Evolutionary conservation across 2,888 invertebrate genomes (phyloP).

Genomic region (Sinohyriopsis cumingii): DNA sequence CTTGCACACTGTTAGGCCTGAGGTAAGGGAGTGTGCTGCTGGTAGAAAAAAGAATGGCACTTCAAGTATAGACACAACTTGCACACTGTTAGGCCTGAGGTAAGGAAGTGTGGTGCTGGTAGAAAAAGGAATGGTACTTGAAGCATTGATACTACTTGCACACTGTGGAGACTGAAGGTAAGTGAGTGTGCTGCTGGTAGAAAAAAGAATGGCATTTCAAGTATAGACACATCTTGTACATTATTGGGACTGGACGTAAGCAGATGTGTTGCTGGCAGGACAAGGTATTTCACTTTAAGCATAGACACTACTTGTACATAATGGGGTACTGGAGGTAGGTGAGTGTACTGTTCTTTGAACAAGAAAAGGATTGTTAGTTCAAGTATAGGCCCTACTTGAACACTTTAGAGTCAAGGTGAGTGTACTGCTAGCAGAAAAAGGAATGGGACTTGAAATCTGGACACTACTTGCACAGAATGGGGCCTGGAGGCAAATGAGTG

Average conservation of each 20-base stretch:
- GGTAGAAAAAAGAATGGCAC: too few relatives aligned
- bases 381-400: too few relatives aligned
- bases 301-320: slow-evolving; percentile 99
- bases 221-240: slow-evolving; percentile 99
- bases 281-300: slow-evolving; percentile 82
- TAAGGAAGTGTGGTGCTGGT: background rate
- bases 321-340: too few relatives aligned
- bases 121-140: too few relatives aligned
- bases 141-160: too few relatives aligned
- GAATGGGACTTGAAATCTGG: too few relatives aligned
- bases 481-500: background rate
- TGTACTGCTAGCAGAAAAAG: background rate
- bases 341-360: background rate
- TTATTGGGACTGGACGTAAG: slow-evolving; percentile 98
- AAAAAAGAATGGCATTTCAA: slow-evolving; percentile 84
- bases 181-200: background rate
- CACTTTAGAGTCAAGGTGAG: background rate
- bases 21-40: background rate
- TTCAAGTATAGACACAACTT: slow-evolving; percentile 79
- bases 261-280: slow-evolving; percentile 75
- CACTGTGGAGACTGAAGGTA: background rate
- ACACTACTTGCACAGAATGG: too few relatives aligned
- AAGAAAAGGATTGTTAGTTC: too few relatives aligned
- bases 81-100: slow-evolving; percentile 76
- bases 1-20: too few relatives aligned